These are phyloP conservation scores for Camponotus pennsylvanicus DNA, from an alignment of 1,140 invertebrate genomes.

Conservation along the genomic window DNA sequence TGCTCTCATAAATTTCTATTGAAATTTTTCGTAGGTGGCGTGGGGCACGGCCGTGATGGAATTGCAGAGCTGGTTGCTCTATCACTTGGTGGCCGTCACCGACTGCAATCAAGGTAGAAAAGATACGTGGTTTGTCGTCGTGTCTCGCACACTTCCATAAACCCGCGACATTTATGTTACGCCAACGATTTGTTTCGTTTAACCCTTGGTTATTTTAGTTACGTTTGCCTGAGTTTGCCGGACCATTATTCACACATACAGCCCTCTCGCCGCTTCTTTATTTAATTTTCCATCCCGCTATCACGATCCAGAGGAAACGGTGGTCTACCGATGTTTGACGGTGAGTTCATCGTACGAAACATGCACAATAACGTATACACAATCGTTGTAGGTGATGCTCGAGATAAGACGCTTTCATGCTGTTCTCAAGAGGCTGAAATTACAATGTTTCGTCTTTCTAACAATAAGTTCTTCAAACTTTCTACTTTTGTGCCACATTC, in stretches of 20 bases:
- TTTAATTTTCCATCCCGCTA: slow-evolving; percentile 80
- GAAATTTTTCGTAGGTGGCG: slow-evolving; percentile 82
- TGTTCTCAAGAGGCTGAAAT: slow-evolving; percentile 38
- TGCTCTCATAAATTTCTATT: background rate
- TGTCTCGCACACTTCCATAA: slow-evolving; percentile 2
- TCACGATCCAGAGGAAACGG: slow-evolving; percentile 76
- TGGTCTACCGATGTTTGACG: slow-evolving; percentile 83
- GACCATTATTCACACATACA: slow-evolving; percentile 46
- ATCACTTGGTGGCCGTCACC: slow-evolving; percentile 85
- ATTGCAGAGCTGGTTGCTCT: slow-evolving; percentile 85
- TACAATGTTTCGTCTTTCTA: slow-evolving; percentile 26
- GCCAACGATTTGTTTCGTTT: slow-evolving; percentile 10
- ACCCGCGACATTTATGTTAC: slow-evolving; percentile 30
- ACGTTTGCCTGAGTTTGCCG: slow-evolving; percentile 79
- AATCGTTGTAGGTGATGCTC: background rate
- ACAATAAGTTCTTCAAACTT: slow-evolving; percentile 24
- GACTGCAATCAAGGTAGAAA: slow-evolving; percentile 85
- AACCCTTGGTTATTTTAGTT: slow-evolving; percentile 78
- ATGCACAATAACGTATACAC: background rate
- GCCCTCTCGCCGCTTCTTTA: slow-evolving; percentile 72
- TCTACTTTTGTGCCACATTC: slow-evolving; percentile 43
- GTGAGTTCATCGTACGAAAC: slow-evolving; percentile 77
- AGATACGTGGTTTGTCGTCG: background rate
- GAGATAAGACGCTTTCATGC: slow-evolving; percentile 42
- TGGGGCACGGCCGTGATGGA: slow-evolving; percentile 86